phyloP scores from a whole-genome alignment of 2,113 vertebrate genomes.

The Axis porcinus region DNA sequence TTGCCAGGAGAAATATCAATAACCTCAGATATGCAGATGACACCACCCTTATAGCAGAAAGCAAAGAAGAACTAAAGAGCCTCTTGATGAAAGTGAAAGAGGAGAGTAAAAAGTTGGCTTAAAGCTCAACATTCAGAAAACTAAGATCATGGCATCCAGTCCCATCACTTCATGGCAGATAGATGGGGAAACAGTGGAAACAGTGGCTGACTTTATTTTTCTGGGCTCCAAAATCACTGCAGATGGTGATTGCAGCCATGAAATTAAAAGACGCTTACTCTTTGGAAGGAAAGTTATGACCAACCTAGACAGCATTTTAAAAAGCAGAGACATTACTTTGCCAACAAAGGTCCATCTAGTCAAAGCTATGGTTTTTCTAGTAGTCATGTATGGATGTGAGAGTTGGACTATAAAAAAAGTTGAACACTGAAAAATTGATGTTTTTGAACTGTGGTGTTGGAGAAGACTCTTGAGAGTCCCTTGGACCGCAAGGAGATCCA shows the following conservation, averaged over 20 bases:
- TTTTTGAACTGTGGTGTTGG: neutral
- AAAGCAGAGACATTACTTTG: neutral
- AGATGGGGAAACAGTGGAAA: neutral
- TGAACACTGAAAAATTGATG: rapidly evolving
- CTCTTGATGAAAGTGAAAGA: neutral
- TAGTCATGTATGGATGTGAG: neutral
- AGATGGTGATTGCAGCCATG: neutral
- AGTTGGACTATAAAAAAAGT: neutral
- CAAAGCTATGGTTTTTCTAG: neutral
- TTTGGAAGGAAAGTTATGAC: neutral
- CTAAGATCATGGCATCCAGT: rapidly evolving
- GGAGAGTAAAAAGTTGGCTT: neutral
- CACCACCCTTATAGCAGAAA: neutral
- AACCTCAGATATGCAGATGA: neutral
- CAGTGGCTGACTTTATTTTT: neutral
- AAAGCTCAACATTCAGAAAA: neutral
- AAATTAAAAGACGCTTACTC: neutral
- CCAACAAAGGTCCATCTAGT: neutral
- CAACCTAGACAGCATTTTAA: neutral
- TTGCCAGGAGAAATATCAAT: neutral
- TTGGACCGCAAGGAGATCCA: neutral
- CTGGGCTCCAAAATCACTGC: neutral
- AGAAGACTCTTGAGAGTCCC: neutral
- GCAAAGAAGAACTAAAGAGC: neutral
- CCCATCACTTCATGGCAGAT: neutral